phyloP scores from a whole-genome alignment of 2,797 vertebrate genomes.

The Sandelia bainsii region DNA sequence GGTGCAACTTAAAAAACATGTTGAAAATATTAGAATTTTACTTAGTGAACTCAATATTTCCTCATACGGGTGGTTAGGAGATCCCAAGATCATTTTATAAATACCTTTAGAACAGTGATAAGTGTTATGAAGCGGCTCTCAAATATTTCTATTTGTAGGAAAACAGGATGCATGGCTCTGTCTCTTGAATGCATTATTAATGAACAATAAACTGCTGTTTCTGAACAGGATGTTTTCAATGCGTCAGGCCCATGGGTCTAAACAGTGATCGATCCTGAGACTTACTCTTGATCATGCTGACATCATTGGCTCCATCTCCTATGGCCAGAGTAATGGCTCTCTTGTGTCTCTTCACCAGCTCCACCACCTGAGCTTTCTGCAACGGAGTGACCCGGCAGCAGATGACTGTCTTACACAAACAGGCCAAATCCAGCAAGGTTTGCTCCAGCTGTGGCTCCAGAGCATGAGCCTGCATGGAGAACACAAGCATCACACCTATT shows the following conservation, averaged over 20 bases:
- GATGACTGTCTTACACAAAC: slow-evolving; percentile 87
- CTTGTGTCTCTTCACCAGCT: slow-evolving; percentile 87
- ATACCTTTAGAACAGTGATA: neutral
- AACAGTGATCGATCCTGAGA: neutral
- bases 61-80: too few relatives aligned
- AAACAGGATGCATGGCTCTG: too few relatives aligned
- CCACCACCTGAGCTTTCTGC: slow-evolving; percentile 89
- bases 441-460: slow-evolving; percentile 85
- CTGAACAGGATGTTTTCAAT: neutral
- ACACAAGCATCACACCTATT: slow-evolving; percentile 40
- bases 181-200: neutral
- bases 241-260: neutral
- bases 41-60: too few relatives aligned
- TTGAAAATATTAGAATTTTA: too few relatives aligned
- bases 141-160: too few relatives aligned
- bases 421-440: slow-evolving; percentile 86
- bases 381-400: slow-evolving; percentile 89
- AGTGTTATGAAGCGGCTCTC: too few relatives aligned
- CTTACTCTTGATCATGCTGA: slow-evolving; percentile 92
- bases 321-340: slow-evolving; percentile 86
- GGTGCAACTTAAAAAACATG: too few relatives aligned
- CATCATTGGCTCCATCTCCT: slow-evolving; percentile 89
- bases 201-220: neutral
- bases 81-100: neutral
- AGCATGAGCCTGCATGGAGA: slow-evolving; percentile 79